Percentiles rank a stretch among this genome's conserved stretches.
phyloP scores from a whole-genome alignment of 2,113 vertebrate genomes.

The Pao palembangensis region DNA sequence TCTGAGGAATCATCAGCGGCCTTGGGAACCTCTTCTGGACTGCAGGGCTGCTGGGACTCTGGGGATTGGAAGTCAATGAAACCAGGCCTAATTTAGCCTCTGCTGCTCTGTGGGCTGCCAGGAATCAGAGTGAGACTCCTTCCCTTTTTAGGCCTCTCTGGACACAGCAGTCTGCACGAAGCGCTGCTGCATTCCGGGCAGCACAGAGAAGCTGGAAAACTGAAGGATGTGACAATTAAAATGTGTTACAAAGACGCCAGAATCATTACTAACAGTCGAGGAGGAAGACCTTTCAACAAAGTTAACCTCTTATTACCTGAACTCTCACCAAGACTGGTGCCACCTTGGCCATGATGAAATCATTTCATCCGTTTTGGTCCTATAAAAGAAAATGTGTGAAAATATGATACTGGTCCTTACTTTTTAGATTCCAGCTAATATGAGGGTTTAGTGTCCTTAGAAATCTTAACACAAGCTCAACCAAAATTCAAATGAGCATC shows the following conservation, averaged over 20 bases:
- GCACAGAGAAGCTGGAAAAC: conserved; percentile 24
- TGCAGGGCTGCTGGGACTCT: conserved; percentile 38
- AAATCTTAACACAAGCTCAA: no score
- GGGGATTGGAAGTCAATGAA: conserved; percentile 66
- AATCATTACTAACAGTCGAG: background rate
- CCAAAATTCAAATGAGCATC: no score
- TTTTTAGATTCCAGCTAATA: no score
- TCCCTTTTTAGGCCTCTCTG: conserved; percentile 75
- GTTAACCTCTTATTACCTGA: no score
- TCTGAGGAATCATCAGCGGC: conserved; percentile 30
- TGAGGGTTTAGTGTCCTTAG: no score
- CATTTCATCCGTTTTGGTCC: no score
- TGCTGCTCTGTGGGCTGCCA: conserved; percentile 55
- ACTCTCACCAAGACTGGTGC: no score
- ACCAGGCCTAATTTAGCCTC: conserved; percentile 71
- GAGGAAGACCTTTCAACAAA: no score
- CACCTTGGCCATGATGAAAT: no score
- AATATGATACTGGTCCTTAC: no score
- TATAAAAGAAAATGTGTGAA: no score
- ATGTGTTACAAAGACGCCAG: background rate
- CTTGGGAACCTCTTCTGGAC: conserved; percentile 33
- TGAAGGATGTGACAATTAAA: conserved; percentile 13
- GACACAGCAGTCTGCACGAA: conserved; percentile 60
- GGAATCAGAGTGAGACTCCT: conserved; percentile 69
- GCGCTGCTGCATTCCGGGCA: conserved; percentile 58